Conservation (phyloP, 2,113 vertebrate genomes). For the Pitta sordida region DNA sequence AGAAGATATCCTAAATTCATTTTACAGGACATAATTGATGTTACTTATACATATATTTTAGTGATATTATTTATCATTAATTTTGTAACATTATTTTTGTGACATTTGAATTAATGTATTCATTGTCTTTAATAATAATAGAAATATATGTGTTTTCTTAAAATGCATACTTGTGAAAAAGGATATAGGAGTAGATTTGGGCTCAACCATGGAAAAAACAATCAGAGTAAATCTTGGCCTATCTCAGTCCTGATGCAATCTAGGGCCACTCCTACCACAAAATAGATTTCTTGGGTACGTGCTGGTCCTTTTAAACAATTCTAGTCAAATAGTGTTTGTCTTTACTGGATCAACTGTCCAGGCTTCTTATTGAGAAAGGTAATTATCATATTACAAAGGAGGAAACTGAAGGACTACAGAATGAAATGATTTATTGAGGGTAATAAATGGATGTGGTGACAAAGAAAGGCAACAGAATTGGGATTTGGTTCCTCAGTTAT, state of each 20-base stretch:
- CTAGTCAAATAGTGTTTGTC: background rate
- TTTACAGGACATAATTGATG: background rate
- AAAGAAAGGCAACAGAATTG: background rate
- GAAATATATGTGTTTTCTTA: background rate
- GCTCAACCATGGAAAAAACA: background rate
- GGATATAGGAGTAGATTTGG: background rate
- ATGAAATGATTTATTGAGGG: background rate
- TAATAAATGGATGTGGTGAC: background rate
- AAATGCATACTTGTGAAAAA: background rate
- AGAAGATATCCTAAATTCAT: background rate
- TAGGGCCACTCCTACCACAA: background rate
- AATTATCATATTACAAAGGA: background rate
- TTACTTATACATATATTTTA: background rate
- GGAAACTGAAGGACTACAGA: background rate
- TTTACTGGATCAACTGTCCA: background rate
- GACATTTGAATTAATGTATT: background rate
- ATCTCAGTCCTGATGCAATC: background rate
- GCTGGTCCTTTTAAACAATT: background rate
- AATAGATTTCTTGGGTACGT: background rate
- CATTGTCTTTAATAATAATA: background rate
- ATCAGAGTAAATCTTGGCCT: background rate
- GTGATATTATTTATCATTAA: background rate
- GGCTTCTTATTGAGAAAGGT: background rate
- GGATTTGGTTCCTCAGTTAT: background rate
- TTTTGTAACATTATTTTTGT: background rate